phyloP scores from a whole-genome alignment of 2,113 vertebrate genomes.

The Phocoena phocoena region DNA sequence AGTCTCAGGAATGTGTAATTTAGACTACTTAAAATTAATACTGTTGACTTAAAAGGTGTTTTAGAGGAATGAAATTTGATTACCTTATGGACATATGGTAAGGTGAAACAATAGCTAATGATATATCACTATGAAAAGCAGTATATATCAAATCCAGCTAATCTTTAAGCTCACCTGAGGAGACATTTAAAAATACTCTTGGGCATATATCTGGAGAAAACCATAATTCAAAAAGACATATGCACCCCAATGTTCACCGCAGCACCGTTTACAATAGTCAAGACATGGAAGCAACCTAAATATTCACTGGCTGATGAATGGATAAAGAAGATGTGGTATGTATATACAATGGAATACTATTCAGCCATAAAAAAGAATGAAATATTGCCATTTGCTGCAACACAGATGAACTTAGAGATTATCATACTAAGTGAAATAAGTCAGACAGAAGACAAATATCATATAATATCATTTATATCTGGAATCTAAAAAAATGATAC shows the following conservation, averaged over 20 bases:
- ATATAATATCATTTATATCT: neutral
- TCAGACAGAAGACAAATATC: neutral
- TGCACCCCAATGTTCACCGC: neutral
- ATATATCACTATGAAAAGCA: neutral
- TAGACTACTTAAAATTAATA: neutral
- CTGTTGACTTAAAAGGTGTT: neutral
- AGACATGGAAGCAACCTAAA: too few species aligned
- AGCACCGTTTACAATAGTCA: too few species aligned
- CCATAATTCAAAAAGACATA: neutral
- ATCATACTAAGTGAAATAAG: neutral
- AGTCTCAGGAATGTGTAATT: neutral
- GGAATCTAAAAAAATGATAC: neutral
- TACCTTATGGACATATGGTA: neutral
- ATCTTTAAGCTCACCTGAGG: neutral
- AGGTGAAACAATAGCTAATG: neutral
- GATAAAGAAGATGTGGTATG: too few species aligned
- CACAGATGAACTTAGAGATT: neutral
- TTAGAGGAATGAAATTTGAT: neutral
- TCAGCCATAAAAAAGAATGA: neutral
- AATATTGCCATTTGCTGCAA: neutral
- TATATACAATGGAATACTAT: neutral
- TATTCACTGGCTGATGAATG: too few species aligned
- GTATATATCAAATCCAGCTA: neutral
- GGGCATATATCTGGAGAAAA: neutral
- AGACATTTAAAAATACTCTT: neutral